Evolutionary conservation across 2,888 invertebrate genomes (phyloP).

Genomic region (Girardia tigrina): DNA sequence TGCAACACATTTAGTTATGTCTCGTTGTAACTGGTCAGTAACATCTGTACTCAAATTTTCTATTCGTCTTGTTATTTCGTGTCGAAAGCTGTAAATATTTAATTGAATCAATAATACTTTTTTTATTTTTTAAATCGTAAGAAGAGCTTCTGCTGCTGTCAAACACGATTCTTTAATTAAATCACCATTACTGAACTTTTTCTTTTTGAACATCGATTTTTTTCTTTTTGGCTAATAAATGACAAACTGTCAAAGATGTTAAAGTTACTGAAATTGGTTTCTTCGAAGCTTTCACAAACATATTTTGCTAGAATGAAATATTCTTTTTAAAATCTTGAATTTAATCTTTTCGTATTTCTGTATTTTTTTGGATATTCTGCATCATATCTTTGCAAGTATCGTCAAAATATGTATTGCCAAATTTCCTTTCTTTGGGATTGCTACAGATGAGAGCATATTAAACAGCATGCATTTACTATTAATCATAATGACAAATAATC

Average conservation of each 20-base stretch:
- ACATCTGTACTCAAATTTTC: not conserved
- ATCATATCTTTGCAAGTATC: constrained; percentile 9
- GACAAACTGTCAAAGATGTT: not conserved
- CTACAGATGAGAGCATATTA: not conserved
- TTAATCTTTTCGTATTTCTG: not conserved
- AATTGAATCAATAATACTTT: not conserved
- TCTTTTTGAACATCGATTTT: no score
- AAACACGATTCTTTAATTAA: no score
- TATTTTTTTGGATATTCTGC: constrained; percentile 11
- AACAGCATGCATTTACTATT: constrained; percentile 16
- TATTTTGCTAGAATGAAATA: not conserved
- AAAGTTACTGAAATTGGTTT: not conserved
- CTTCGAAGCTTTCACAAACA: constrained; percentile 2
- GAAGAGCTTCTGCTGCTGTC: not conserved
- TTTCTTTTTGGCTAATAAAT: constrained; percentile 7
- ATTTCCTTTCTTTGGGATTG: not conserved
- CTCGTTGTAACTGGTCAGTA: not conserved
- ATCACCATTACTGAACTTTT: no score
- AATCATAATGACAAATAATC: not conserved
- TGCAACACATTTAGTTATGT: not conserved
- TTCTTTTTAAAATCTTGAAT: constrained; percentile 9
- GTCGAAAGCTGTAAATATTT: not conserved
- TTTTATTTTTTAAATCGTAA: not conserved
- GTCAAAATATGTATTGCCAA: not conserved
- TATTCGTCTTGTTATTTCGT: not conserved